Conservation (phyloP, 2,113 vertebrate species). For the human (Homo sapiens) region GRCh38 chr11:96970501-96971000, state of each 20-base stretch:
- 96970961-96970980: background rate
- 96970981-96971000: background rate
- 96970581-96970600: background rate
- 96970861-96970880: background rate
- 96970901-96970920: background rate
- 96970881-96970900: background rate
- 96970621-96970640: background rate
- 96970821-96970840: background rate
- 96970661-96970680: background rate
- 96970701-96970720: background rate
- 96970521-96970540: background rate
- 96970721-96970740: background rate
- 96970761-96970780: background rate
- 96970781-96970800: background rate
- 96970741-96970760: background rate
- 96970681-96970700: background rate
- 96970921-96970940: background rate
- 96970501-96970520: background rate
- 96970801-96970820: background rate
- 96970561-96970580: background rate
- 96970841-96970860: background rate
- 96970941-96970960: background rate
- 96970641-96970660: background rate
- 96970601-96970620: background rate
- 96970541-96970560: background rate